Conservation (phyloP, 2,113 vertebrate species). For the Macaca mulatta region DNA sequence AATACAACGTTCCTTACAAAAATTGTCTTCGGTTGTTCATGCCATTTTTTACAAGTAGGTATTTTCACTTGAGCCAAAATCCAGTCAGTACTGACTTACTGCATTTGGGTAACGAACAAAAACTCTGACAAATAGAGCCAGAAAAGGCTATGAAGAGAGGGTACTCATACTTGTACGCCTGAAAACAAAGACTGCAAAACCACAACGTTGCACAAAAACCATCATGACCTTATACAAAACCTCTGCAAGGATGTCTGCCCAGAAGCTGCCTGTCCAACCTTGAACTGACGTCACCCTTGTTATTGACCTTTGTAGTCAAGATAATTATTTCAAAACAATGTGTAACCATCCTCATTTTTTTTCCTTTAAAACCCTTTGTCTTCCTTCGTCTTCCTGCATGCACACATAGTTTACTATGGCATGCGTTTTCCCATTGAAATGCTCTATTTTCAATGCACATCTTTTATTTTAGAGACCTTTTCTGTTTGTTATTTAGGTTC, state of each 20-base stretch:
- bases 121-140: background rate
- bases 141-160: background rate
- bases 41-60: background rate
- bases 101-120: background rate
- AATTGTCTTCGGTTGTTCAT: background rate
- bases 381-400: background rate
- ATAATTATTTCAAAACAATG: background rate
- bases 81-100: background rate
- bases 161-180: background rate
- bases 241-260: background rate
- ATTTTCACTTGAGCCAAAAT: background rate
- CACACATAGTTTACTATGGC: background rate
- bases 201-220: background rate
- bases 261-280: background rate
- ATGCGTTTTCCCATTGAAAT: background rate
- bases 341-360: background rate
- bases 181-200: background rate
- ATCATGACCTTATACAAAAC: background rate
- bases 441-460: background rate
- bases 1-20: background rate
- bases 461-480: background rate
- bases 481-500: background rate
- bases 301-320: background rate
- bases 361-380: background rate
- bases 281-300: background rate